Evolutionary conservation across 1,140 invertebrate species (phyloP), one percentile per base, ranked within the genome.

Genomic region (Brachionus asplanchnoidis): DNA sequence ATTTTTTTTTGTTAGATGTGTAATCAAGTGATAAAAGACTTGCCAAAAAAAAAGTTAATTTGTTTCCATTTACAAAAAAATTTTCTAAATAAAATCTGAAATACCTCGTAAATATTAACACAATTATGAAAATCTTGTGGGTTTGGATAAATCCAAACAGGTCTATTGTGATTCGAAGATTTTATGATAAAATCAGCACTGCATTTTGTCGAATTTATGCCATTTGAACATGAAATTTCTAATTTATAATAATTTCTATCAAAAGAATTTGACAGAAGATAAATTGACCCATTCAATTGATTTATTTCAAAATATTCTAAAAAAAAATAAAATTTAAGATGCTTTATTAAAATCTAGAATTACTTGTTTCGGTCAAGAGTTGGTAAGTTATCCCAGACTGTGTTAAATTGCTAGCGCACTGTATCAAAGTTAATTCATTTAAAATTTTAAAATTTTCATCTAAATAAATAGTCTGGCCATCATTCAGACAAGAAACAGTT

Each of bases 111-210:
- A 36, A 82, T 42, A 42, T 28, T 60, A 11, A 65, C 20, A 68
- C 79, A 82, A 17, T 56, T 42, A 5, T 82, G 28, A 32, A n/a
- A 40, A 7, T 56, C 28, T 20, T 60, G 11, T 23, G 50, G 50
- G n/a, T 82, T 82, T 26, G 79, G 79, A 60, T 28, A 40, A 23
- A 82, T 40, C 79, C 79, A 82, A 3, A 32, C 14, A 28, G 79
- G 79, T 50, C 79, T 60, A 12, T 32, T 17, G 23, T 46, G 20
- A 46, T 23, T 20, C 1, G 26, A 1, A 42, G 73, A 20, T 46
- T 46, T 23, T 6, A 77, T 8, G 4, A 46, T 5, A 26, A 77
- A 14, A 46, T 77, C 42, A 77, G 44, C 17, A 36, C 17, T 7
- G 23, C 79, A 82, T 28, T 32, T 42, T 12, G 28, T 42, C 11